These are phyloP conservation scores for Megaceryle torquata DNA, from an alignment of 2,113 vertebrate species.

Conservation along the genomic window DNA sequence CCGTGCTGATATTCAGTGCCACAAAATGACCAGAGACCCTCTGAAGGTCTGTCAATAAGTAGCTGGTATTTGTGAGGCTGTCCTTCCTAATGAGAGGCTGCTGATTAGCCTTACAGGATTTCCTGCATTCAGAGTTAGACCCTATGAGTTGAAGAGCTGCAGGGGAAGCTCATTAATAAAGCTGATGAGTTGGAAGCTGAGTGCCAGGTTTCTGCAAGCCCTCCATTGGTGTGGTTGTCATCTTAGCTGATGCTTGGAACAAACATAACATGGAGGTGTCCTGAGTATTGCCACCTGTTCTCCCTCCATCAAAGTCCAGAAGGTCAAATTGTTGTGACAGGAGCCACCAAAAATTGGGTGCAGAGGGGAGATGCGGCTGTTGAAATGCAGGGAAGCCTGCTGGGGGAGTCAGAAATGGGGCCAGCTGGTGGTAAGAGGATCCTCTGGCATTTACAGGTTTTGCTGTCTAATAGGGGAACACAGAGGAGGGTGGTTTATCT, in stretches of 20 bases:
- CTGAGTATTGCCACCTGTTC: background rate
- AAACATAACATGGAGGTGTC: background rate
- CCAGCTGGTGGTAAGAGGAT: background rate
- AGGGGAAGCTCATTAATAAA: background rate
- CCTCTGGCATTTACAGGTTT: background rate
- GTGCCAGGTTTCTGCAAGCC: background rate
- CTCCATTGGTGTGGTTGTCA: background rate
- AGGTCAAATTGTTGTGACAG: background rate
- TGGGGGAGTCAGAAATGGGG: background rate
- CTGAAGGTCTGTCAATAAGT: background rate
- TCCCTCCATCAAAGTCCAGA: background rate
- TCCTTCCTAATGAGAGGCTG: background rate
- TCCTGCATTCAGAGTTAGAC: background rate
- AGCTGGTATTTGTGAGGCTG: background rate
- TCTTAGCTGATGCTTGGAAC: background rate
- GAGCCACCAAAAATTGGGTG: background rate
- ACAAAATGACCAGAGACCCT: background rate
- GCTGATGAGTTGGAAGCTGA: background rate
- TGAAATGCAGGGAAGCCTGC: background rate
- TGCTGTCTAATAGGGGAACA: background rate
- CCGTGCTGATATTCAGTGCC: fast-evolving
- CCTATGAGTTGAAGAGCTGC: background rate
- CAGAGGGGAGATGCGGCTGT: background rate
- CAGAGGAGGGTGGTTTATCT: background rate
- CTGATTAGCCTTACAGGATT: background rate